These are phyloP conservation scores for Dendrophyllia cribrosa DNA, from an alignment of 64 coral and sea anemone genomes.

Conservation along the genomic window DNA sequence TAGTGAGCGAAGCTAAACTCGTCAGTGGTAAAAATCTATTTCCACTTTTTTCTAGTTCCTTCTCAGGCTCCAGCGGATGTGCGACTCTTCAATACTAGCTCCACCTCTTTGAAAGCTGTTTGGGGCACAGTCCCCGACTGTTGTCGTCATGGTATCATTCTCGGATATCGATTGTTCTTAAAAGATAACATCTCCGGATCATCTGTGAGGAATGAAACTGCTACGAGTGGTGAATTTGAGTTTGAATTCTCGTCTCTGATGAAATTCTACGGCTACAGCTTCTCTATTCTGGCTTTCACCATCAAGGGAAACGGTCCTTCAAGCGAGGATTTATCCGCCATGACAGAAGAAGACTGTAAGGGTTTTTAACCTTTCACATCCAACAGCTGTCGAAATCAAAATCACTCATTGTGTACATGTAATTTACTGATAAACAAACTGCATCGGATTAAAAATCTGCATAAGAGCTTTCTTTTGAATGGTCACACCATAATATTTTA, in stretches of 20 bases:
- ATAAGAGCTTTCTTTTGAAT: no score
- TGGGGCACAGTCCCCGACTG: conserved; percentile 57
- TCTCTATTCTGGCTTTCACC: conserved; percentile 65
- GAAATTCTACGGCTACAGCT: conserved; percentile 56
- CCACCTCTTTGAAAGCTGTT: conserved; percentile 48
- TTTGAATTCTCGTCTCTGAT: conserved; percentile 24
- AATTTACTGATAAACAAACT: no score
- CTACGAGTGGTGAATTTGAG: not conserved
- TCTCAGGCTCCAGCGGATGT: conserved; percentile 52
- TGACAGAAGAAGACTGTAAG: conserved; percentile 80
- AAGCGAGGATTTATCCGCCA: not conserved
- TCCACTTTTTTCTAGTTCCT: conserved; percentile 42
- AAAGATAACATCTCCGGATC: conserved; percentile 10
- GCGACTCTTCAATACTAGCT: conserved; percentile 54
- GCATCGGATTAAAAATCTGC: no score
- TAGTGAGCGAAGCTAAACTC: no score
- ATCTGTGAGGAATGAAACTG: not conserved
- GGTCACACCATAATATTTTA: no score
- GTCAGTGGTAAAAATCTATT: no score
- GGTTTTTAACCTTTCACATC: no score
- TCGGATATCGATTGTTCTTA: conserved; percentile 49
- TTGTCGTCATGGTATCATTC: conserved; percentile 54
- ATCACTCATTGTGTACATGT: no score
- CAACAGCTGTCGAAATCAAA: no score
- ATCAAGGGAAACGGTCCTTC: conserved; percentile 58